Evolutionary conservation across 2,797 vertebrate genomes (phyloP), one percentile per base, ranked within the genome.

Genomic region (Aldrovandia affinis): DNA sequence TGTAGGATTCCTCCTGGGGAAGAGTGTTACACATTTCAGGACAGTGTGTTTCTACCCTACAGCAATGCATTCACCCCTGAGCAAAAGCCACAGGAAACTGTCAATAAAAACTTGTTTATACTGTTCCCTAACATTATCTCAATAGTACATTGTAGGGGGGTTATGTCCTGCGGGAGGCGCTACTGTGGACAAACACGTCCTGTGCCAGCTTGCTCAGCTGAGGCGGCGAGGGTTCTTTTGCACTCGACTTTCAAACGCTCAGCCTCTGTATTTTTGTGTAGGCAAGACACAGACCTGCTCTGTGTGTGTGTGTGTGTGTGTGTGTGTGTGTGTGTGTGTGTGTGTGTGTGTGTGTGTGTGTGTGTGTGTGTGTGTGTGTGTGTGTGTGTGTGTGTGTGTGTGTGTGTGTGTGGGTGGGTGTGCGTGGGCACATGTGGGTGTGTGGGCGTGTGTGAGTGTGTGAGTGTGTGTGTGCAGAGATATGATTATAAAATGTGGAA

Each of bases 331-430:
- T 33, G 3, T 57, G 14, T 57, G 28, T 57, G n/a, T 80, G 12
- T 70, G 61, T 47, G 30, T 59, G 47, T 33, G 9, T 25, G 28
- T 44, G 0, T 55, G 50, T 33, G 3, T n/a, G n/a, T 80, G 25
- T 80, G 50, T 55, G 25, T 83, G 28, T 83, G 57, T 59, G n/a
- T 42, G 52, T 57, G 20, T 36, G 10, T 79, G 9, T 54, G 78
- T 54, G 0, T 50, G 25, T 79, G 25, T 79, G 47, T 54, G 28
- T 80, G 30, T 84, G 78, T 81, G 52, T 81, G 52, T 81, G n/a
- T 44, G 52, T 59, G 30, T 59, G 52, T 59, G n/a, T 33, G 28
- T 80, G 52, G 39, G 54, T 36, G 3, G 0, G 28, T 12, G 63
- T 28, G 14, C 33, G 63, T 36, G 14, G 4, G 14, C 18, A 28